Conservation (phyloP, 2,797 vertebrate species). For the Sphenodon punctatus region DNA sequence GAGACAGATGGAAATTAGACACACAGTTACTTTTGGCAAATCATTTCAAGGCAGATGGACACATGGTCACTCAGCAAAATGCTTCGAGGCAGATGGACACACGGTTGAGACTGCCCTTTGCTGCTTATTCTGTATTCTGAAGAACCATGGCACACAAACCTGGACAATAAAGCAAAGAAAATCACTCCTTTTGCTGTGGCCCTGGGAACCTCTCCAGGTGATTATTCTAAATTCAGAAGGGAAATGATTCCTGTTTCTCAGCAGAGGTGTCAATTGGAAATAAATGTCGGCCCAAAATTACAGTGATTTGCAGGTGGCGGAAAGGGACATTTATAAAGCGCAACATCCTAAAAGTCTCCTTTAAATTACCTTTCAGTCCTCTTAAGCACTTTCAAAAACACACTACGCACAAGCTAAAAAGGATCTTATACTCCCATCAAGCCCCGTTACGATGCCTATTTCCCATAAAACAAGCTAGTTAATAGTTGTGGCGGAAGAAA, state of each 20-base stretch:
- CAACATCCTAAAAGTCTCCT: neutral
- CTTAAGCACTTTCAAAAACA: neutral
- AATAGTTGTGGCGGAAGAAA: neutral
- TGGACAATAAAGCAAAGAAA: neutral
- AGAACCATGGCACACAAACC: neutral
- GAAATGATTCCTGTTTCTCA: neutral
- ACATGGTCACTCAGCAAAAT: neutral
- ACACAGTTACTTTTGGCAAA: neutral
- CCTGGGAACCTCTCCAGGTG: neutral
- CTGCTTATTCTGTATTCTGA: neutral
- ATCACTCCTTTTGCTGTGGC: neutral
- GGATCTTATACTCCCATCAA: neutral
- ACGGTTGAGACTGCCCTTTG: neutral
- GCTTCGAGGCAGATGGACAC: neutral
- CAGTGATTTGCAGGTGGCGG: neutral
- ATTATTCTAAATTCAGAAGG: neutral
- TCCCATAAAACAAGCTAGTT: constrained; percentile 10
- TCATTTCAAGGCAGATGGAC: neutral
- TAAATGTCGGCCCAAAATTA: constrained; percentile 8
- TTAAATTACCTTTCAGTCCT: neutral
- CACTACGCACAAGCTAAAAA: neutral
- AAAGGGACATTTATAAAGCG: neutral
- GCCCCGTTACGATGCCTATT: neutral
- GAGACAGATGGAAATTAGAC: neutral
- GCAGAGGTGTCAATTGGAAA: neutral